Evolutionary conservation across 30 jellyfish, hydroid and myxozoan genomes (phyloP), one percentile per base, ranked within the genome.

Genomic region (Cassiopea andromeda): DNA sequence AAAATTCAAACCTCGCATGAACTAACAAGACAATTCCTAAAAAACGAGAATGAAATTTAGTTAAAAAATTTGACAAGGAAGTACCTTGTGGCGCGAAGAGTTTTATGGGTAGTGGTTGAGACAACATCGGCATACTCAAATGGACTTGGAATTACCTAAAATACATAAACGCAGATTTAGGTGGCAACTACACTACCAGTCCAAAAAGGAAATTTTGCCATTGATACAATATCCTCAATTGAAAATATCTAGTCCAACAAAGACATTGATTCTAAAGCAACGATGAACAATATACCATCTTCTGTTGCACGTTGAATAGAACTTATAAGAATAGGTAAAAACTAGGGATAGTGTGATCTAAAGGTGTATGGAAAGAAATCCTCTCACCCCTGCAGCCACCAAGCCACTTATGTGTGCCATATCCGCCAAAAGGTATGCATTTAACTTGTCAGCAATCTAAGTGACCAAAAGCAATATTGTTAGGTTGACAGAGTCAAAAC

Each of bases 401-500:
- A 96, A 77, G 4, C 99, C 99, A 89, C 99, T 96, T 49, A 96
- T 96, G 85, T 96, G 99, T 38, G 99, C 99, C 97, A 96, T 96
- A 90, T 96, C 99, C 64, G 99, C 98, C 59, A 96, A 70, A 48
- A 96, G 72, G 78, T 89, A 85, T 15, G 99, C 97, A 60, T 87
- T 85, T 15, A 81, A 87, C 60, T 89, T 96, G 4, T 73, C 71
- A 49, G 93, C 90, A 75, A 82, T 90, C 90, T 77, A 50, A 43
- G 58, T 19, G 50, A 88, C 5, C 13, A 73, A 4, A 70, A 12
- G 54, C 6, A 70, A 67, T 67, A 80, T 27, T 27, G 38, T 27
- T 27, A 27, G 38, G 38, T 27, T 27, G 38, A 27, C 38, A 27
- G 38, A 27, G 38, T 27, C 38, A 27, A 27, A 27, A 27, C 38